Evolutionary conservation across 1,140 invertebrate genomes (phyloP).

Genomic region (Telenomus remus): DNA sequence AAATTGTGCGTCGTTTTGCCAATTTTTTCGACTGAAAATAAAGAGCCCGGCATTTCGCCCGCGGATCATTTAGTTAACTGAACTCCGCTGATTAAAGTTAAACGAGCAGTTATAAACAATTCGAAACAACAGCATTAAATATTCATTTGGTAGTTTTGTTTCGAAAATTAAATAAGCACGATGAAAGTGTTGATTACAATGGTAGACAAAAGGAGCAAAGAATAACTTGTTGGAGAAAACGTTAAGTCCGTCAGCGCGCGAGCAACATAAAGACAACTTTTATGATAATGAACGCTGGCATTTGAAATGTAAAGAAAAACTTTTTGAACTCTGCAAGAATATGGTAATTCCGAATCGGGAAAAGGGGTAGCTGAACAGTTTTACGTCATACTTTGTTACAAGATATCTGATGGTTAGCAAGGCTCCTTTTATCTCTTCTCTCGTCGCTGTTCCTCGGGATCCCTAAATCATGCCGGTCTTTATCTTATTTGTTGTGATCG

Average conservation of each 20-base stretch:
- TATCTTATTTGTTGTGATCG: conserved; percentile 38
- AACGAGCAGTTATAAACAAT: no score
- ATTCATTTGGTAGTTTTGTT: not conserved
- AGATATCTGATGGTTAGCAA: conserved; percentile 10
- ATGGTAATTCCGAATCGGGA: conserved; percentile 17
- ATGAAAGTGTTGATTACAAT: not conserved
- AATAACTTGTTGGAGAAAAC: not conserved
- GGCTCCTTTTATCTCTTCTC: conserved; percentile 13
- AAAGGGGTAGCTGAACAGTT: conserved; percentile 3
- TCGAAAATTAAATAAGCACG: not conserved
- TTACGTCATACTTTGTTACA: conserved; percentile 27
- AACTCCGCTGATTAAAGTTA: no score
- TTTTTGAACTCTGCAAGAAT: conserved; percentile 17
- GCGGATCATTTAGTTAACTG: no score
- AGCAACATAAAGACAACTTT: conserved; percentile 1
- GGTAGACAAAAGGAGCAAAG: not conserved
- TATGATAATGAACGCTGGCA: conserved; percentile 20
- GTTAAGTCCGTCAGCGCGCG: not conserved
- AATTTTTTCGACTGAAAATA: not conserved
- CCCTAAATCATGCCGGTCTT: conserved; percentile 23
- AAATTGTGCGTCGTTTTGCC: conserved; percentile 16
- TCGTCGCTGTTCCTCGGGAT: conserved; percentile 3
- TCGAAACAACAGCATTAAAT: no score
- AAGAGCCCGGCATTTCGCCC: not conserved
- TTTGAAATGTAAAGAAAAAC: conserved; percentile 25